phyloP scores from a whole-genome alignment of 2,888 invertebrate species.

The Nomada lathburiana region DNA sequence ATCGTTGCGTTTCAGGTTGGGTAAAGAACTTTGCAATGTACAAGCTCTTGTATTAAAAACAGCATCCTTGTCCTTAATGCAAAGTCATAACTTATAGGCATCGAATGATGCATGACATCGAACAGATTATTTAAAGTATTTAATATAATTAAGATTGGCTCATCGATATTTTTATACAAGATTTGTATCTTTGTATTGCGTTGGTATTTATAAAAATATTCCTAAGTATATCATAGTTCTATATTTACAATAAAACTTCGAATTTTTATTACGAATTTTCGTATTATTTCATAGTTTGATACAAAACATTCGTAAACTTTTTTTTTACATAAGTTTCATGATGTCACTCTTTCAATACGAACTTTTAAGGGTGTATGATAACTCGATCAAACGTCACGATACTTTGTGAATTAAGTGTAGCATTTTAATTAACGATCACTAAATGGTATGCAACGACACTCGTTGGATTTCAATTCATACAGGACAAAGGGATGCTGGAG shows the following conservation, averaged over 20 bases:
- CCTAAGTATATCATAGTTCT: not conserved
- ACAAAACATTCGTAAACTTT: not conserved
- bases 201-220: not conserved
- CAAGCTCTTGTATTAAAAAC: conserved; percentile 40
- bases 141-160: not conserved
- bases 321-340: not conserved
- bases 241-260: conserved; percentile 14
- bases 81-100: not conserved
- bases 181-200: not conserved
- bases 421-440: conserved; percentile 8
- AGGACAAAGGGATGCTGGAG: not conserved
- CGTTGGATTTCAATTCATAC: too few species aligned
- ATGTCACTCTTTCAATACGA: not conserved
- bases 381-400: conserved; percentile 13
- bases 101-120: not conserved
- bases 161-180: conserved; percentile 1
- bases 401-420: conserved; percentile 11
- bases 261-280: not conserved
- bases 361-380: not conserved
- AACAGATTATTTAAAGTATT: conserved; percentile 2
- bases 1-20: conserved; percentile 32
- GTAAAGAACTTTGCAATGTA: conserved; percentile 18
- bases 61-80: conserved; percentile 21
- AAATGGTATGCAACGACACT: not conserved
- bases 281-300: not conserved